Conservation (phyloP, 1,140 invertebrate genomes). For the Adoxophyes honmai region DNA sequence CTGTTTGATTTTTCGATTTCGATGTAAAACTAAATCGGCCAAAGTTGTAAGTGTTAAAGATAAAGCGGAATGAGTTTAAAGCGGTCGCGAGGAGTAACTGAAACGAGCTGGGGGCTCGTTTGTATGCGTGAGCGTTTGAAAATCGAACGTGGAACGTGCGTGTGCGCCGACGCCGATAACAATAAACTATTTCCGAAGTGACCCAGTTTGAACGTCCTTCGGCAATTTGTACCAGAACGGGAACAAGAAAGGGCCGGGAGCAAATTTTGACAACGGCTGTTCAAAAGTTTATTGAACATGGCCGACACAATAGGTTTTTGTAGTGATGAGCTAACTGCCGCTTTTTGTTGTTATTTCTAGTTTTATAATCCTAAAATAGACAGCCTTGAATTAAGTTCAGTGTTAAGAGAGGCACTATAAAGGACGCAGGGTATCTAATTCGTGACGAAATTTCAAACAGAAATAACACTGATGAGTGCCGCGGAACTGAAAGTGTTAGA, state of each 20-base stretch:
- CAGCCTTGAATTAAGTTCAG: constrained; percentile 17
- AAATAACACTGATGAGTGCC: constrained; percentile 25
- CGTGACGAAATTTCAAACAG: neutral
- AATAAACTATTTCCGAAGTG: constrained; percentile 78
- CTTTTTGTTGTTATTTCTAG: constrained; percentile 19
- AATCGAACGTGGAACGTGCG: constrained; percentile 40
- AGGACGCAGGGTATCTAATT: neutral
- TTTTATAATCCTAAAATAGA: constrained; percentile 17
- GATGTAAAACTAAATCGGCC: constrained; percentile 57
- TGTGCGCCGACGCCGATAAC: constrained; percentile 73
- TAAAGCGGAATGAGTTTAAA: constrained; percentile 52
- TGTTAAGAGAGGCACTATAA: constrained; percentile 10
- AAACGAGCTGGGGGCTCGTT: constrained; percentile 45
- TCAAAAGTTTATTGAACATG: constrained; percentile 50
- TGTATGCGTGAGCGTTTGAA: constrained; percentile 45
- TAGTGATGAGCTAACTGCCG: constrained; percentile 23
- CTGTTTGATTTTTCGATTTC: constrained; percentile 37
- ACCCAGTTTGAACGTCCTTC: constrained; percentile 74
- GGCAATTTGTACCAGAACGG: constrained; percentile 69
- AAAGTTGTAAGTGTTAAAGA: constrained; percentile 24
- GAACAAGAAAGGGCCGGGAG: constrained; percentile 73
- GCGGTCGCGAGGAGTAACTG: neutral
- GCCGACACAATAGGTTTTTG: constrained; percentile 38
- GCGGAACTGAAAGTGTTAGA: constrained; percentile 26
- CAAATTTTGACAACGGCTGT: constrained; percentile 50